Base-by-base conservation (phyloP, 2,797 vertebrate genomes). In the Megaceryle alcyon region DNA sequence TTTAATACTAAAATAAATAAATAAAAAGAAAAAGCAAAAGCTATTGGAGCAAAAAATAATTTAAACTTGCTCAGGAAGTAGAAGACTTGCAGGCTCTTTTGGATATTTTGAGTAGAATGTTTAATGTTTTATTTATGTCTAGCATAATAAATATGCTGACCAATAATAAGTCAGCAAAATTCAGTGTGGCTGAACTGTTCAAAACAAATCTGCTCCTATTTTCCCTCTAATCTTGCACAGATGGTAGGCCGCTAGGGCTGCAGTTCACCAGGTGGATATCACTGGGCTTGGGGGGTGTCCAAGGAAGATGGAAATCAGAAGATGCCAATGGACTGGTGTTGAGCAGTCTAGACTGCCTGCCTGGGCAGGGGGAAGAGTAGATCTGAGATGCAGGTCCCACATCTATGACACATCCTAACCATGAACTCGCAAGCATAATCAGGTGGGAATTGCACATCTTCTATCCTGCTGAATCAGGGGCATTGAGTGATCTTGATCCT, bases 71-170 rank as follows among this genome's bases (percentile, higher is more conserved):
- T 66, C 53, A 82, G 44, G 60, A 91, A 87, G 76, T 16, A 57
- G 83, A 57, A 93, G 71, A 80, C 77, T 87, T 83, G 60, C 60
- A 77, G 56, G 19, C 56, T 90, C 9, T 56, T 88, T 70, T 48
- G 48, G 64, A 7, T 92, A 76, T 92, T 94, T 77, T 54, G 44
- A 85, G 91, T 66, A 57, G 66, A 89, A 81, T 53, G 33, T 75
- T 84, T 92, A 64, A 93, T 73, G 79, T 85, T 92, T 93, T 92
- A 90, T 95, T 96, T 92, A 80, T 90, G 80, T 64, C 56, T 56
- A 31, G 23, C 51, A 80, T 79, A 83, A 72, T 88, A 92, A 92
- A 92, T 78, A 69, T 68, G 80, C 87, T 95, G 93, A 95, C 85
- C 88, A 90, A 53, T 92, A 72, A 49, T 78, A 94, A 82, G 76